Base-by-base conservation (phyloP, 1,140 invertebrate species). In the Sarcophaga bullata region DNA sequence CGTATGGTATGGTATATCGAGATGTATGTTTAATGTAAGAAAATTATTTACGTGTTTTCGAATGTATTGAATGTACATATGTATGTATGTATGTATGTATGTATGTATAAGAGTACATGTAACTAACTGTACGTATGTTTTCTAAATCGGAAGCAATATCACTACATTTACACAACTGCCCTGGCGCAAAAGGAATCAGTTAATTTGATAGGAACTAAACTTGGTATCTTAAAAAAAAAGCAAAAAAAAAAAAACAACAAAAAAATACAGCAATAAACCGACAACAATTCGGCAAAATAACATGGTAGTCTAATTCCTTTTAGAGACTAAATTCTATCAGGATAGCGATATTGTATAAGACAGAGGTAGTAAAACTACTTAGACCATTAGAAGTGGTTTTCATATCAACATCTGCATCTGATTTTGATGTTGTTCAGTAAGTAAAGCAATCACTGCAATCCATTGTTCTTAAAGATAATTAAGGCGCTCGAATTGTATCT, bases 391-490 rank as follows among this genome's bases (percentile, higher is more conserved):
- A 62, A n/a, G 15, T n/a, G 58, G 58, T n/a, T 62, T 62, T 15
- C 52, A n/a, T 62, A 13, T 73, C 15, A 3, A 17, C 25, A 25
- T 19, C 25, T 73, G 73, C 15, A 46, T 37, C 13, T 46, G 73
- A 46, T 73, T 37, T 73, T 76, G 73, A 17, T 76, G 73, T 76
- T 48, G 47, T 75, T 37, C 37, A 17, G 73, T 76, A 17, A 76
- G 73, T 76, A 76, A 76, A 76, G 73, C 73, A 76, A 76, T 76
- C 73, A 76, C 73, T 76, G 73, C 73, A 76, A 76, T 49, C 73
- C 73, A 76, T 76, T 76, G 73, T 76, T 76, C 73, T 76, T 76
- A 76, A 3, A 76, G 73, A 76, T 76, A 76, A 76, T 76, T 76
- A 76, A 76, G 73, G 73, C 17, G 17, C 73, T 76, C 73, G 73